Conservation (phyloP, 1,140 invertebrate species). For the Notospermus geniculatus region DNA sequence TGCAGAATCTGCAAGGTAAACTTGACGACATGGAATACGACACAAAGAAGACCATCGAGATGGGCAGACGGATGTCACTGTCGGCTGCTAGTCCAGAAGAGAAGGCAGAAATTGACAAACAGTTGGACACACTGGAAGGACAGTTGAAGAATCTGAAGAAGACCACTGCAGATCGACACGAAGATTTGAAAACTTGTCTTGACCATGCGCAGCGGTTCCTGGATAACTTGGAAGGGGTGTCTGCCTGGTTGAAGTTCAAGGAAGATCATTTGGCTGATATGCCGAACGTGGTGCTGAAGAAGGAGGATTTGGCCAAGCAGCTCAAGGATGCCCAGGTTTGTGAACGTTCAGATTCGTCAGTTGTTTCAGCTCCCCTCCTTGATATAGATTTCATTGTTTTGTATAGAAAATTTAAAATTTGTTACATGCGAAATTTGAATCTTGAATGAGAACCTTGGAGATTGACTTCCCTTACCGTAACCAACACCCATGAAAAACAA, state of each 20-base stretch:
- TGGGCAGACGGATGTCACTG: not conserved
- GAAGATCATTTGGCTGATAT: slow-evolving; percentile 81
- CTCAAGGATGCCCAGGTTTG: slow-evolving; percentile 78
- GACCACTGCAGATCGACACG: slow-evolving; percentile 28
- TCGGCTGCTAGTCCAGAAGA: slow-evolving; percentile 57
- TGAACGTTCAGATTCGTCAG: too few relatives aligned
- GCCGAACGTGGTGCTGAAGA: slow-evolving; percentile 75
- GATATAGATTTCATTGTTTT: too few relatives aligned
- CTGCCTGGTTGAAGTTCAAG: slow-evolving; percentile 82
- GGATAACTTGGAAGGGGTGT: slow-evolving; percentile 76
- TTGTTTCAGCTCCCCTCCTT: too few relatives aligned
- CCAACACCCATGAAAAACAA: too few relatives aligned
- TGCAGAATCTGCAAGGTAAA: not conserved
- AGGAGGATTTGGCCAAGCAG: slow-evolving; percentile 83
- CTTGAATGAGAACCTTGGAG: too few relatives aligned
- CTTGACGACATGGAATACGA: not conserved
- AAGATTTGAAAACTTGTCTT: slow-evolving; percentile 33
- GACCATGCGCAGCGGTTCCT: slow-evolving; percentile 91
- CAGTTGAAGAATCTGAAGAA: slow-evolving; percentile 40
- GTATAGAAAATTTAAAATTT: too few relatives aligned
- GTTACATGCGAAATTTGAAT: too few relatives aligned
- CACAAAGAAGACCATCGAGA: not conserved
- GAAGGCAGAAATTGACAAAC: slow-evolving; percentile 90
- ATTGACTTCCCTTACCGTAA: too few relatives aligned
- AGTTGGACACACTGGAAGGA: slow-evolving; percentile 30